Evolutionary conservation across 2,888 invertebrate genomes (phyloP).

Genomic region (Steromphala cineraria): DNA sequence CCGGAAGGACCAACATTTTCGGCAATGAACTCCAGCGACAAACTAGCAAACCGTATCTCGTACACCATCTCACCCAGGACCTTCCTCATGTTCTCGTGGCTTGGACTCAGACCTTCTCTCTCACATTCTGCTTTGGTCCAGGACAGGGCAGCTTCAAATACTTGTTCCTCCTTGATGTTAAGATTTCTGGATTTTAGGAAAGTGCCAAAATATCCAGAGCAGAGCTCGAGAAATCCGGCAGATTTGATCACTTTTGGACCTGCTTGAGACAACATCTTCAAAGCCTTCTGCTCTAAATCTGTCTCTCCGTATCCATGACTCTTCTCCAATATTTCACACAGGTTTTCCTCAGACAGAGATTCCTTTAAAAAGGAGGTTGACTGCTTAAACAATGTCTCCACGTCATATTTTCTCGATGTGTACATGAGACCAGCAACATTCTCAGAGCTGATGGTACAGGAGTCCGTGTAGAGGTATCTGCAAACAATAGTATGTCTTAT

Average conservation of each 20-base stretch:
- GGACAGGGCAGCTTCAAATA: neutral
- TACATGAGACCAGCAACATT: neutral
- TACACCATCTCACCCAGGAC: neutral
- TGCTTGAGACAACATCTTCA: neutral
- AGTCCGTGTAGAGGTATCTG: slow-evolving; percentile 3
- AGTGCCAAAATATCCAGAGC: neutral
- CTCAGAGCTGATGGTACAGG: neutral
- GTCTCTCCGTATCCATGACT: neutral
- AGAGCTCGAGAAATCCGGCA: neutral
- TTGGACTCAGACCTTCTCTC: neutral
- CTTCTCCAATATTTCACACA: neutral
- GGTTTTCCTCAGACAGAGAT: neutral
- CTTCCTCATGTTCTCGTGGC: neutral
- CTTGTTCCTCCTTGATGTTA: neutral
- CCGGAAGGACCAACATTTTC: neutral
- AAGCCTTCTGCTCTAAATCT: neutral
- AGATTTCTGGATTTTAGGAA: neutral
- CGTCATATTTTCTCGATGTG: neutral
- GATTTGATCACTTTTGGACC: neutral
- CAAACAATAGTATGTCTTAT: neutral
- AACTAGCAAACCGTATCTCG: neutral
- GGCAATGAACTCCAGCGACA: neutral
- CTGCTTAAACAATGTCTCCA: neutral
- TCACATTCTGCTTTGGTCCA: neutral
- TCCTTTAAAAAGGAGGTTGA: neutral